phyloP scores from a whole-genome alignment of 2,797 vertebrate species.

The Lerista edwardsae region DNA sequence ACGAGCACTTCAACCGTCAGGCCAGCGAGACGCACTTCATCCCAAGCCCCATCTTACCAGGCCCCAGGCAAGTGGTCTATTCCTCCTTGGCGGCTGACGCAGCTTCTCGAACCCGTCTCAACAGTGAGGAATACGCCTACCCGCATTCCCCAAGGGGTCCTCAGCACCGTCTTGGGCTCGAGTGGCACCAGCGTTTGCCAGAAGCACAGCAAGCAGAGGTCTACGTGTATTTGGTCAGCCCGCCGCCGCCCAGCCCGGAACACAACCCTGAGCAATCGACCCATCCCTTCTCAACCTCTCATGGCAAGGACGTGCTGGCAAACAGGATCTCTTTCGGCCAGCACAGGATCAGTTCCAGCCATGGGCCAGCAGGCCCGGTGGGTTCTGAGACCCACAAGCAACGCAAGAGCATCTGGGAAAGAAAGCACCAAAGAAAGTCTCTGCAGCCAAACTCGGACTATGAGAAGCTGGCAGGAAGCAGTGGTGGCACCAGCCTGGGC shows the following conservation, averaged over 20 bases:
- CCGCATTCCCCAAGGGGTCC: constrained; percentile 2
- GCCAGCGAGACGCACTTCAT: constrained; percentile 9
- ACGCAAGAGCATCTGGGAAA: constrained; percentile 19
- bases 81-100: constrained; percentile 10
- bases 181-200: constrained; percentile 31
- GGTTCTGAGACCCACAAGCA: neutral
- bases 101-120: constrained; percentile 8
- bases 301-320: neutral
- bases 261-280: neutral
- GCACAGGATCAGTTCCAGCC: constrained; percentile 10
- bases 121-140: neutral
- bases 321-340: constrained; percentile 10
- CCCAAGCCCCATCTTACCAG: neutral
- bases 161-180: neutral
- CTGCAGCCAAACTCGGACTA: neutral
- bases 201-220: constrained; percentile 21
- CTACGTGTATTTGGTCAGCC: constrained; percentile 28
- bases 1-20: neutral
- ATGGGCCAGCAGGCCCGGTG: neutral
- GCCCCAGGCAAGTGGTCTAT: neutral
- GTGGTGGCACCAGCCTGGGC: neutral
- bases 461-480: neutral
- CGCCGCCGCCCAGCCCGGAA: neutral
- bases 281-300: constrained; percentile 1
- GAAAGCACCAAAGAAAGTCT: neutral